Percentiles rank a stretch among this genome's conserved stretches.
These are phyloP conservation scores for Glossosoma conforme DNA, from an alignment of 1,140 invertebrate species.

Conservation along the genomic window DNA sequence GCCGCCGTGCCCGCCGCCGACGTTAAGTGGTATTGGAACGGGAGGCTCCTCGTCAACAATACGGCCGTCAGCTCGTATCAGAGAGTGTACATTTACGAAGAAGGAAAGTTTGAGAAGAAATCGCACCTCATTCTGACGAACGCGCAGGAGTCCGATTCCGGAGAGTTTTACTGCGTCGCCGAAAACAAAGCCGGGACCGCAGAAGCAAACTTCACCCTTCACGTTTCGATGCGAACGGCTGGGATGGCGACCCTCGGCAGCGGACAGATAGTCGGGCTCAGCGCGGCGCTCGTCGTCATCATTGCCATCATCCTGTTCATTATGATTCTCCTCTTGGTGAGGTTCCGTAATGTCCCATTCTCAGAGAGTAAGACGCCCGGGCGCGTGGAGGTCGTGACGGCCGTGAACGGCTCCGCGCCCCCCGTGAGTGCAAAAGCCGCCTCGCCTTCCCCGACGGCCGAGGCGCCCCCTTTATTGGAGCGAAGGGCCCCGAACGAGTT, in stretches of 20 bases:
- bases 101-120: slow-evolving; percentile 66
- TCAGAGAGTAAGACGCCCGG: slow-evolving; percentile 71
- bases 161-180: slow-evolving; percentile 86
- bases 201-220: slow-evolving; percentile 86
- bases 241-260: slow-evolving; percentile 76
- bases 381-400: slow-evolving; percentile 62
- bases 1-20: slow-evolving; percentile 74
- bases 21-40: slow-evolving; percentile 85
- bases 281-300: slow-evolving; percentile 72
- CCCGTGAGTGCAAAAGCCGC: slow-evolving; percentile 40
- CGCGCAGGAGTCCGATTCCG: slow-evolving; percentile 81
- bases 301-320: slow-evolving; percentile 72
- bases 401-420: slow-evolving; percentile 52
- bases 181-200: slow-evolving; percentile 87
- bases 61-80: slow-evolving; percentile 76
- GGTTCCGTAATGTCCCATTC: slow-evolving; percentile 62
- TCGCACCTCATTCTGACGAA: slow-evolving; percentile 80
- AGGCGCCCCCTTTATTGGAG: slow-evolving; percentile 45
- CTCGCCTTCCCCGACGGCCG: slow-evolving; percentile 33
- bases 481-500: slow-evolving; percentile 46
- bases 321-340: slow-evolving; percentile 66
- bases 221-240: slow-evolving; percentile 69
- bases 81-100: slow-evolving; percentile 73
- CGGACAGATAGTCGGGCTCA: slow-evolving; percentile 79
- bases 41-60: slow-evolving; percentile 72